Conservation (phyloP, 2,113 vertebrate species). For the Lagopus muta region DNA sequence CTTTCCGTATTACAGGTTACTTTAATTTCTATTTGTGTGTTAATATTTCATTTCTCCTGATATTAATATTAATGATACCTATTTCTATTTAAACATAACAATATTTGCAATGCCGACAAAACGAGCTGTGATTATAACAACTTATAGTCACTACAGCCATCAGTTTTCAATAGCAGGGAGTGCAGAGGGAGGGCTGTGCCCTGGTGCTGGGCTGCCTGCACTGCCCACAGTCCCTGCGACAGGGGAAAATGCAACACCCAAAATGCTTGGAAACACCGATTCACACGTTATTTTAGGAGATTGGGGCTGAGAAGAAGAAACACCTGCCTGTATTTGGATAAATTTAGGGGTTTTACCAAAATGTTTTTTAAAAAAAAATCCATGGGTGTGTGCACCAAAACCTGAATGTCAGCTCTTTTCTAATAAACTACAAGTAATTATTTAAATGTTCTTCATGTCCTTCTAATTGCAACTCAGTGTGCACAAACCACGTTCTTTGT, state of each 20-base stretch:
- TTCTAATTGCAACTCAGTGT: neutral
- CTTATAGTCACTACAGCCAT: neutral
- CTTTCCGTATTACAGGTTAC: neutral
- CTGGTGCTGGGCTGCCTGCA: neutral
- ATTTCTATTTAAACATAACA: slow-evolving; percentile 48
- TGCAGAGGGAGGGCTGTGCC: neutral
- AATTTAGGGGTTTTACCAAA: neutral
- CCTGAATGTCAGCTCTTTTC: neutral
- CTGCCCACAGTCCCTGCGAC: neutral
- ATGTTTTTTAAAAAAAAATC: neutral
- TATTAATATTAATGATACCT: slow-evolving; percentile 25
- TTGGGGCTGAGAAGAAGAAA: neutral
- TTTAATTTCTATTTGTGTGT: slow-evolving; percentile 46
- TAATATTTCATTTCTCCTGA: slow-evolving; percentile 44
- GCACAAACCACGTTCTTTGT: neutral
- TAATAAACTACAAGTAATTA: neutral
- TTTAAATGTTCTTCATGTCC: neutral
- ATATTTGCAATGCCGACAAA: slow-evolving; percentile 1
- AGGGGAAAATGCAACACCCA: neutral
- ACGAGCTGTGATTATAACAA: neutral
- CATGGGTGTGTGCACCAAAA: neutral
- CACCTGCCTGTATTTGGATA: neutral
- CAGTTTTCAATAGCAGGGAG: neutral
- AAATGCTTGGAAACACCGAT: neutral
- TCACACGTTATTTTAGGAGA: neutral